A percentile compares a stretch with the other conserved stretches of the same genome.
These are phyloP conservation scores for Nephila pilipes DNA, from an alignment of 1,140 invertebrate genomes.

Conservation along the genomic window DNA sequence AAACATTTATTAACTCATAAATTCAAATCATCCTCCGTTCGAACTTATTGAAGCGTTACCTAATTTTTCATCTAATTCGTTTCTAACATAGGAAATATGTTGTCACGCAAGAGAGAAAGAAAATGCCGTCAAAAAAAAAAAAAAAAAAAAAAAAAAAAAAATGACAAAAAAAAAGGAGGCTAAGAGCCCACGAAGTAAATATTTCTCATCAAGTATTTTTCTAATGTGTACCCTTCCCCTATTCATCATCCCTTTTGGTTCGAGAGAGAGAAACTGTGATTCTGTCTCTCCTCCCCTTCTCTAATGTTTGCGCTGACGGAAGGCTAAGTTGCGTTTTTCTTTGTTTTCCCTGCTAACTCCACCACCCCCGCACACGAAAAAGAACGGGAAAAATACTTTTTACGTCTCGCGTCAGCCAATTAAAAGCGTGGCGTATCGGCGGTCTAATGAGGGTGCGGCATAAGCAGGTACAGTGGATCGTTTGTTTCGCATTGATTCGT, in stretches of 20 bases:
- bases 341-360: constrained; percentile 30
- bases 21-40: background rate
- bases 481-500: constrained; percentile 77
- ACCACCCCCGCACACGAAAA: constrained; percentile 45
- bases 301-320: constrained; percentile 60
- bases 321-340: constrained; percentile 65
- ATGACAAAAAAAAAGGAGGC: background rate
- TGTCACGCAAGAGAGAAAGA: constrained; percentile 29
- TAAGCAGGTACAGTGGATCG: constrained; percentile 74
- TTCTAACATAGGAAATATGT: background rate
- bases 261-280: constrained; percentile 50
- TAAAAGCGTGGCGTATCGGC: constrained; percentile 70
- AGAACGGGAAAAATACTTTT: constrained; percentile 37
- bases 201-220: constrained; percentile 72
- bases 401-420: constrained; percentile 71
- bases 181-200: constrained; percentile 57
- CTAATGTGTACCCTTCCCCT: constrained; percentile 68
- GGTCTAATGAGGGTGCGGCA: constrained; percentile 75
- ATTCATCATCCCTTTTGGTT: constrained; percentile 63
- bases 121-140: background rate
- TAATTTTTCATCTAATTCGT: constrained; percentile 48
- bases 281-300: background rate
- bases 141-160: constrained; percentile 10
- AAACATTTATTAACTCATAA: constrained; percentile 45
- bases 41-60: constrained; percentile 43